Conservation (phyloP, 2,113 vertebrate species). For the Hippolais icterina region DNA sequence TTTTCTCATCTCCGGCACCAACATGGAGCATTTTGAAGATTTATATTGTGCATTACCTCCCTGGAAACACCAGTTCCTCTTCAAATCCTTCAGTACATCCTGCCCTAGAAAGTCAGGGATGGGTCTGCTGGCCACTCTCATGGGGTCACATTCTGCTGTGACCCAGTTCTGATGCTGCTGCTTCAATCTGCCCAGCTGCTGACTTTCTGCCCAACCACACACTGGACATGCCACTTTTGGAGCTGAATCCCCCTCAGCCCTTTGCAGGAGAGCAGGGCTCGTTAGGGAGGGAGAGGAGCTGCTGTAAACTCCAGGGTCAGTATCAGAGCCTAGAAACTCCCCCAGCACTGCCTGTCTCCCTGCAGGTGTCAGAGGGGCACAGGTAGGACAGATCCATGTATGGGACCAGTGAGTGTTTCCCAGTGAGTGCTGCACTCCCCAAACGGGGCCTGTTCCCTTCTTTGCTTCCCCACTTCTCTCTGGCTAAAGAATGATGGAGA, state of each 20-base stretch:
- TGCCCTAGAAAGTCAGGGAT: neutral
- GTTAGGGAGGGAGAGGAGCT: neutral
- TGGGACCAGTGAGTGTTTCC: neutral
- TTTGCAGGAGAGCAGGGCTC: neutral
- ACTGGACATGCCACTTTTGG: fast-evolving
- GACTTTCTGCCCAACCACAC: neutral
- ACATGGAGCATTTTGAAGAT: neutral
- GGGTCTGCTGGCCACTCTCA: neutral
- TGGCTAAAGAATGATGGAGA: neutral
- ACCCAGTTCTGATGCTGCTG: neutral
- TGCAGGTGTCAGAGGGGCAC: neutral
- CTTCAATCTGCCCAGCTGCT: neutral
- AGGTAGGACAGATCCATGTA: neutral
- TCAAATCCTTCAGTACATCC: neutral
- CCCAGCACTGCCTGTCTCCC: neutral
- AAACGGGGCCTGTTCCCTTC: fast-evolving
- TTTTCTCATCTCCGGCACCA: neutral
- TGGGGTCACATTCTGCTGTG: neutral
- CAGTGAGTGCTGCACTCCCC: neutral
- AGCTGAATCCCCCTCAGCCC: neutral
- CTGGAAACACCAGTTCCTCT: neutral
- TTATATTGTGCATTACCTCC: neutral
- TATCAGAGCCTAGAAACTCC: neutral
- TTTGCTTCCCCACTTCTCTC: neutral
- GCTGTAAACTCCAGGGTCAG: neutral